Evolutionary conservation across 2,113 vertebrate genomes (phyloP).

Genomic region (Passer montanus): DNA sequence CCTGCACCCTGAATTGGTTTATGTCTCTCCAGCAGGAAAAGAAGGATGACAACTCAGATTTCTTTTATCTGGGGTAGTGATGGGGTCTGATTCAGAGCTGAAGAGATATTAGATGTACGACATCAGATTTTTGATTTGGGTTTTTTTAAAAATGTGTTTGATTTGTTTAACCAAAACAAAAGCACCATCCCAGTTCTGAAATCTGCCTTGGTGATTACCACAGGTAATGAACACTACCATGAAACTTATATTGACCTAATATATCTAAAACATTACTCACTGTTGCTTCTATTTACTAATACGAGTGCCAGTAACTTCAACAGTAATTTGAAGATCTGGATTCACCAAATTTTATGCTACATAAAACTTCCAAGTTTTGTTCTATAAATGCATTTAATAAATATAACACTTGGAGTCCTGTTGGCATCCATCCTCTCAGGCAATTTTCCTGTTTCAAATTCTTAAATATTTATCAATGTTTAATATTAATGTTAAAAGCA

Average conservation of each 20-base stretch:
- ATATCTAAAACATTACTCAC: background rate
- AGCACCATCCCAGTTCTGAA: background rate
- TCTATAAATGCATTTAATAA: slow-evolving; percentile 19
- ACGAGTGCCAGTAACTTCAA: background rate
- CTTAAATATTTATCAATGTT: slow-evolving; percentile 48
- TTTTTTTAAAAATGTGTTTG: background rate
- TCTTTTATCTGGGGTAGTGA: background rate
- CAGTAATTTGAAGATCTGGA: background rate
- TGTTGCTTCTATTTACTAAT: background rate
- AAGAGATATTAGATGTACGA: background rate
- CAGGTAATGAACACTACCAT: background rate
- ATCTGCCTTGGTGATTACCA: background rate
- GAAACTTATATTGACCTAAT: background rate
- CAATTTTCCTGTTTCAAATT: background rate
- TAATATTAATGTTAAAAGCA: slow-evolving; percentile 44
- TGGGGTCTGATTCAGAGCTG: background rate
- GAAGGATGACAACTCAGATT: background rate
- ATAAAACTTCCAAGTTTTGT: background rate
- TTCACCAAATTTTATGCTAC: background rate
- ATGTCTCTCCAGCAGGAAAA: background rate
- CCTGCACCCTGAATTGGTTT: background rate
- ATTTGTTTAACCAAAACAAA: background rate
- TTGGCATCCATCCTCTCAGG: background rate
- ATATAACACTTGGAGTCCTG: background rate
- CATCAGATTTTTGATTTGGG: background rate